phyloP scores from a whole-genome alignment of 2,888 invertebrate species.

The Melitaea athalia region DNA sequence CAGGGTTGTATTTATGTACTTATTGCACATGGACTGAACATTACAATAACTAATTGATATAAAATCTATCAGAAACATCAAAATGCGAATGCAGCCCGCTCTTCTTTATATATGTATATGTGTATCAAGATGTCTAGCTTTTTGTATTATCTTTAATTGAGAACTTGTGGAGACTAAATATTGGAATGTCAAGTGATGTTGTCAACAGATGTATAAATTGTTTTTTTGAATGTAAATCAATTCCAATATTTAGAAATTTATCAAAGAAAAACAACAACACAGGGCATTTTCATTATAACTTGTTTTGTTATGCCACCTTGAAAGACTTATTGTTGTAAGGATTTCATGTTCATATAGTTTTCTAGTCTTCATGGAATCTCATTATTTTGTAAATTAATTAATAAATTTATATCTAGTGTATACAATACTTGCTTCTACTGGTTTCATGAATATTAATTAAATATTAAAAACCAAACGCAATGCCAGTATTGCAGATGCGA shows the following conservation, averaged over 20 bases:
- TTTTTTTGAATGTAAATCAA: conserved; percentile 73
- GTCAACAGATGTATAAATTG: conserved; percentile 76
- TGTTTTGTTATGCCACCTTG: conserved; percentile 78
- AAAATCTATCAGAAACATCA: conserved; percentile 42
- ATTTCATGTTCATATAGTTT: conserved; percentile 81
- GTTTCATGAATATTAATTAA: conserved; percentile 56
- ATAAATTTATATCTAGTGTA: conserved; percentile 60
- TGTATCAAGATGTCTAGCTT: conserved; percentile 62
- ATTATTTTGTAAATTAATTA: conserved; percentile 68
- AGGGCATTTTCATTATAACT: conserved; percentile 73
- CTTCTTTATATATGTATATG: conserved; percentile 24
- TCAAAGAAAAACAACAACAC: conserved; percentile 64
- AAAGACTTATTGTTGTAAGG: conserved; percentile 81
- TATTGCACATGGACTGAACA: conserved; percentile 62
- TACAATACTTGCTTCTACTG: conserved; percentile 60
- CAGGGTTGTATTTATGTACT: conserved; percentile 70
- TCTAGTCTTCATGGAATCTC: conserved; percentile 81
- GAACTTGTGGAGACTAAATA: conserved; percentile 71
- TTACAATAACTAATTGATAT: conserved; percentile 38
- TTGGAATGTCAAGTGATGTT: conserved; percentile 73
- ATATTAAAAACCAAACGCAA: conserved; percentile 46
- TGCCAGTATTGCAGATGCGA: conserved; percentile 48
- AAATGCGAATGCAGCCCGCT: conserved; percentile 58
- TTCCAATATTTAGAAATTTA: conserved; percentile 78
- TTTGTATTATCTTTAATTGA: conserved; percentile 55